These are phyloP conservation scores for Proisotoma minuta DNA, from an alignment of 2,888 invertebrate genomes.

Conservation along the genomic window DNA sequence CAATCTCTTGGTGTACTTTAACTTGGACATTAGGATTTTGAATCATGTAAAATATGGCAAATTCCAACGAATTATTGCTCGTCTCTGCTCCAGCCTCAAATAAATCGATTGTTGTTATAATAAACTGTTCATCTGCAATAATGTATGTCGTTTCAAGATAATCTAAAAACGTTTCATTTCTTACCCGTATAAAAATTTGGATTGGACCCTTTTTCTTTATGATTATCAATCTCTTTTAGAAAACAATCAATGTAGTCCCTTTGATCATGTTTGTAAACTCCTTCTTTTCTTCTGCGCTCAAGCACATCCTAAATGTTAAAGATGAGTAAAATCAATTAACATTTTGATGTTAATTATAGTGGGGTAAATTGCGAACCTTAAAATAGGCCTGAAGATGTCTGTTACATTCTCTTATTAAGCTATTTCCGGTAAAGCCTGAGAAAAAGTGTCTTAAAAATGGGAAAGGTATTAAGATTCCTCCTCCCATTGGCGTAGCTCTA, in stretches of 20 bases:
- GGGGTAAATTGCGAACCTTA: conserved; percentile 20
- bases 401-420: conserved; percentile 14
- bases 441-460: conserved; percentile 19
- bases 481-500: conserved; percentile 27
- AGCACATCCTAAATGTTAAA: conserved; percentile 28
- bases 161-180: neutral
- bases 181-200: conserved; percentile 25
- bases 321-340: neutral
- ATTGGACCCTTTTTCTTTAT: conserved; percentile 16
- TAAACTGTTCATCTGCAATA: conserved; percentile 40
- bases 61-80: conserved; percentile 39
- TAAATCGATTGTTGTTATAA: conserved; percentile 36
- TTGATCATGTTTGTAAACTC: conserved; percentile 35
- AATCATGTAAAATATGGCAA: conserved; percentile 45
- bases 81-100: conserved; percentile 46
- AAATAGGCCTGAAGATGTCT: conserved; percentile 22
- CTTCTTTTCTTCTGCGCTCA: conserved; percentile 23
- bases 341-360: no score
- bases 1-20: conserved; percentile 47
- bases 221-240: conserved; percentile 37
- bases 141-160: neutral
- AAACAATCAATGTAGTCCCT: conserved; percentile 42
- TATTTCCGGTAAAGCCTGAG: conserved; percentile 17
- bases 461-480: conserved; percentile 15
- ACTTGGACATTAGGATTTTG: conserved; percentile 44